These are phyloP conservation scores for Aegithalos caudatus DNA, from an alignment of 2,113 vertebrate genomes.

Conservation along the genomic window DNA sequence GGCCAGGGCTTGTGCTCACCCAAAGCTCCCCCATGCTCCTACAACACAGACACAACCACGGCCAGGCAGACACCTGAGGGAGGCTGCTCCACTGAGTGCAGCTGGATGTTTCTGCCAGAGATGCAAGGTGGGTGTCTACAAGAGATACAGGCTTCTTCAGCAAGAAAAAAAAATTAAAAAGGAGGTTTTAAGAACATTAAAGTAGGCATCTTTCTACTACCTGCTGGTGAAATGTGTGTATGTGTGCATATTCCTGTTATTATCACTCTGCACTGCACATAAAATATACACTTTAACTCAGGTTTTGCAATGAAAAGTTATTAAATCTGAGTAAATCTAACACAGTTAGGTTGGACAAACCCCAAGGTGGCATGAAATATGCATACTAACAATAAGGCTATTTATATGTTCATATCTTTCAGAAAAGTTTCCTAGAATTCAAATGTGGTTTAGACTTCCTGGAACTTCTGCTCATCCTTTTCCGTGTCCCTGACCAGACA, in stretches of 20 bases:
- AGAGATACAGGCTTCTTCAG: neutral
- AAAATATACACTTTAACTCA: neutral
- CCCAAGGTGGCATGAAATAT: neutral
- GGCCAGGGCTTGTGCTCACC: neutral
- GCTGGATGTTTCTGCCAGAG: neutral
- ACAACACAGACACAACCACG: neutral
- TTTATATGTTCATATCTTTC: neutral
- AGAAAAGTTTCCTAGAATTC: neutral
- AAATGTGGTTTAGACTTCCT: neutral
- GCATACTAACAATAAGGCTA: neutral
- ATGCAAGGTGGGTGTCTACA: accelerated
- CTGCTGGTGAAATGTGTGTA: neutral
- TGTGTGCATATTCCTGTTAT: neutral
- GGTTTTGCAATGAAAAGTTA: neutral
- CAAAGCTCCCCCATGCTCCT: accelerated
- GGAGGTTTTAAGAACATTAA: neutral
- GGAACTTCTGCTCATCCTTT: neutral
- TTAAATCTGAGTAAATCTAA: neutral
- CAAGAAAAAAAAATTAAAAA: neutral
- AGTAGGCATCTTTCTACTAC: neutral
- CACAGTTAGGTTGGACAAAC: neutral
- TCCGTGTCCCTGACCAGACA: neutral
- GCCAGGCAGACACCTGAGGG: neutral
- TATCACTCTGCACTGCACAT: neutral
- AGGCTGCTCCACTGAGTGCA: neutral